A percentile compares a stretch with the other conserved stretches of the same genome.
Conservation (phyloP, 2,888 invertebrate genomes). For the Suillia variegata region DNA sequence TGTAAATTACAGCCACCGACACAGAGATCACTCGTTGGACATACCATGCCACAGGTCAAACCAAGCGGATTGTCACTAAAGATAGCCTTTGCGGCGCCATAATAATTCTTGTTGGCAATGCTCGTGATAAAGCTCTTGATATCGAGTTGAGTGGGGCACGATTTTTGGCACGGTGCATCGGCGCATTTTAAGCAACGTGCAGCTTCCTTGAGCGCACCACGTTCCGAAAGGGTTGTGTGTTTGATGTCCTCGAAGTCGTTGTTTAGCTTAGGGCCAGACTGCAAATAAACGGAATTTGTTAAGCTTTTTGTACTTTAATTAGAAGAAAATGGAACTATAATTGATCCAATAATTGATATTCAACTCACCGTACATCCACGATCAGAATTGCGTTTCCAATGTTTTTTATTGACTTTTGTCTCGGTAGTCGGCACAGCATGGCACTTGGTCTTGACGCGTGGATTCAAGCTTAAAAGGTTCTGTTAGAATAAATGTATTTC, state of each 20-base stretch:
- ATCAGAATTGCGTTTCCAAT: conserved; percentile 93
- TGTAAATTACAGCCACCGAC: conserved; percentile 97
- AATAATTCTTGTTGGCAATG: conserved; percentile 97
- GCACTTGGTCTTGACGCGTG: conserved; percentile 76
- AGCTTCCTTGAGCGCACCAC: conserved; percentile 90
- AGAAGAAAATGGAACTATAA: neutral
- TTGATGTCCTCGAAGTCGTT: conserved; percentile 98
- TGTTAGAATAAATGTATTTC: conserved; percentile 63
- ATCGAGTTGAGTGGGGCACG: conserved; percentile 97
- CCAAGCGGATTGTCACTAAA: conserved; percentile 97
- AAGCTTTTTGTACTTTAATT: too few species aligned
- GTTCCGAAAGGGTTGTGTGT: conserved; percentile 94
- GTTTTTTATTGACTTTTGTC: conserved; percentile 86
- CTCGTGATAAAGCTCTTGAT: conserved; percentile 96
- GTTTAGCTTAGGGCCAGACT: conserved; percentile 69
- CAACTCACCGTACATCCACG: conserved; percentile 80
- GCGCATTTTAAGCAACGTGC: conserved; percentile 89
- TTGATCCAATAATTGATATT: neutral
- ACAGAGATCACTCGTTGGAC: conserved; percentile 97
- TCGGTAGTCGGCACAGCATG: conserved; percentile 80
- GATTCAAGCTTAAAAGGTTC: conserved; percentile 87
- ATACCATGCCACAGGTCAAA: conserved; percentile 96
- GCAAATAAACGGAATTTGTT: conserved; percentile 9
- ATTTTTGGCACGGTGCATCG: conserved; percentile 98
- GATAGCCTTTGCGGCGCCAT: conserved; percentile 95